Evolutionary conservation across 2,113 vertebrate genomes (phyloP), one percentile per base, ranked within the genome.

Genomic region (Lycaon pictus): DNA sequence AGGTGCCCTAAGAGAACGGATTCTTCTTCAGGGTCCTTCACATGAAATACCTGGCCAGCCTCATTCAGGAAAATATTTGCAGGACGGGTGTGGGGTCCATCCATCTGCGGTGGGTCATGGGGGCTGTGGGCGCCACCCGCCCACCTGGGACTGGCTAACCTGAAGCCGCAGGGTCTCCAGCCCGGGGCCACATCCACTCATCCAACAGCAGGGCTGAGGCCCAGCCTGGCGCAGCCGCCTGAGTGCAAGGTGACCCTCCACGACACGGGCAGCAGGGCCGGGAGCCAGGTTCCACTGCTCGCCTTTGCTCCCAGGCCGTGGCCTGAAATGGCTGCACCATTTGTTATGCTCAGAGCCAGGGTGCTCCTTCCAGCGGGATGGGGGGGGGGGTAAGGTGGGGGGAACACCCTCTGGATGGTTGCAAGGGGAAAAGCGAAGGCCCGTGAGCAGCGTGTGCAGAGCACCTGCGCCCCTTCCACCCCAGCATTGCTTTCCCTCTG

Each of bases 21-120:
- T 74, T 83, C 86, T 77, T 32, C 69, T 35, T 81, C 63, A 82
- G 51, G 35, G 55, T 13, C 48, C 58, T 85, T 27, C 43, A 4
- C 35, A 4, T 62, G 60, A 27, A 19, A 20, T 11, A 2, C 76
- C 16, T 48, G 0, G 3, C 29, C 1, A 1, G 6, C 55, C n/a
- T n/a, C 37, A 0, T n/a, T 56, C 37, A n/a, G 12, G 8, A 71
- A 55, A 16, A 0, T 12, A 0, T 6, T 3, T 0, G 62, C 0
- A 1, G 76, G 81, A 4, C 4, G 2, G 20, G 32, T 0, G 7
- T 0, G 2, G 67, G 43, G 62, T 48, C 43, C 43, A 43, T 43
- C 43, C 43, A 43, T 43, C 43, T 43, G 43, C 43, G 7, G 43
- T 43, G 43, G 43, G 43, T 43, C 43, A 6, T 43, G 43, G 43